Percentiles rank a stretch among this genome's conserved stretches.
phyloP scores from a whole-genome alignment of 2,113 vertebrate genomes.

The Dunckerocampus dactyliophorus region DNA sequence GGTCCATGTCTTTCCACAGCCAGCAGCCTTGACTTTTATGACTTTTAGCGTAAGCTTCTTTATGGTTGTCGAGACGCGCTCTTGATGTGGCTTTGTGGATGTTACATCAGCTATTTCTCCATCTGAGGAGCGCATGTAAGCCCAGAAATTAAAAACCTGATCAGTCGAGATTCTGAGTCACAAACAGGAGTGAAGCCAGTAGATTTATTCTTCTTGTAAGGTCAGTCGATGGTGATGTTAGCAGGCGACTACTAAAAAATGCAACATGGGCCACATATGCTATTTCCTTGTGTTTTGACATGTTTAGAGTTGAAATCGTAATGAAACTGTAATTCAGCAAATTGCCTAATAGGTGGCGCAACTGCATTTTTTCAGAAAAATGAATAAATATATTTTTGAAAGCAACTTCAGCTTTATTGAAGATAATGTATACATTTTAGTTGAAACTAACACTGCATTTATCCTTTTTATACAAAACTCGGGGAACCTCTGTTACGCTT shows the following conservation, averaged over 20 bases:
- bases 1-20: conserved; percentile 32
- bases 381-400: neutral
- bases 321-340: neutral
- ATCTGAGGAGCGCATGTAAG: conserved; percentile 14
- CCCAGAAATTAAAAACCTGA: conserved; percentile 20
- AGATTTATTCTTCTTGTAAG: neutral
- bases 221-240: conserved; percentile 9
- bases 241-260: too few relatives aligned
- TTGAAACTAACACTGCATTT: too few relatives aligned
- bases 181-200: conserved; percentile 8
- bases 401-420: too few relatives aligned
- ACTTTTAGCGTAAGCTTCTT: conserved; percentile 23
- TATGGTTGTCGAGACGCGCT: conserved; percentile 18
- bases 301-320: too few relatives aligned
- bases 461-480: too few relatives aligned
- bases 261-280: neutral
- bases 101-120: conserved; percentile 49
- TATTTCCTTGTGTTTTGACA: neutral
- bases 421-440: too few relatives aligned
- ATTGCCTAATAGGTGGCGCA: too few relatives aligned
- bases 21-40: conserved; percentile 10
- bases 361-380: too few relatives aligned
- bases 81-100: conserved; percentile 37
- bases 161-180: neutral
- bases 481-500: too few relatives aligned